phyloP scores from a whole-genome alignment of 1,140 invertebrate genomes.

The Lasioglossum baleicum region DNA sequence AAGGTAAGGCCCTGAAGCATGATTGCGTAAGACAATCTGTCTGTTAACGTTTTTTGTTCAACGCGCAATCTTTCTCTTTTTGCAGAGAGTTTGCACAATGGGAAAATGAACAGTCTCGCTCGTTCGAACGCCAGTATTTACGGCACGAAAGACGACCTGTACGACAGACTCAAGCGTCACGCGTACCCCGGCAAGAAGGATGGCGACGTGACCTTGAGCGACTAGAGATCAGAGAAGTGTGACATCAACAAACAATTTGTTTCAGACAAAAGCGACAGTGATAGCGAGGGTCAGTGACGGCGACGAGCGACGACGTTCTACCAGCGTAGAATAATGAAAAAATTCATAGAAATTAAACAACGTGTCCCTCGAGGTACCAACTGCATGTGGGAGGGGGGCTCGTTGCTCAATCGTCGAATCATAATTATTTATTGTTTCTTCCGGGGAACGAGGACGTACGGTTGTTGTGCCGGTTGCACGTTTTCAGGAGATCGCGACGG shows the following conservation, averaged over 20 bases:
- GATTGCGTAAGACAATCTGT: not conserved
- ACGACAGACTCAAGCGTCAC: slow-evolving; percentile 96
- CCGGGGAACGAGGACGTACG: not conserved
- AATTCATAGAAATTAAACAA: slow-evolving; percentile 10
- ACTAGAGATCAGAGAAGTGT: not conserved
- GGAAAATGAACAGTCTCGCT: slow-evolving; percentile 94
- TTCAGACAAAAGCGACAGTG: slow-evolving; percentile 95
- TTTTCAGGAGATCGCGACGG: slow-evolving; percentile 18
- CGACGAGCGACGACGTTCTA: slow-evolving; percentile 48
- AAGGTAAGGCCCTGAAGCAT: slow-evolving; percentile 79
- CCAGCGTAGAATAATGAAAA: slow-evolving; percentile 41
- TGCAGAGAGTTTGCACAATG: slow-evolving; percentile 89
- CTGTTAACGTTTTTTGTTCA: no score
- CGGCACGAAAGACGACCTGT: slow-evolving; percentile 96
- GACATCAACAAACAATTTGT: slow-evolving; percentile 56
- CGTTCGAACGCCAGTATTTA: slow-evolving; percentile 96
- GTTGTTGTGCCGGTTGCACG: slow-evolving; percentile 10
- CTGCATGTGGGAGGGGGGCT: not conserved
- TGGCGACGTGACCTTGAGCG: slow-evolving; percentile 71
- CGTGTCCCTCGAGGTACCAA: slow-evolving; percentile 18
- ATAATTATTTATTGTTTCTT: slow-evolving; percentile 51
- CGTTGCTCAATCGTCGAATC: slow-evolving; percentile 40
- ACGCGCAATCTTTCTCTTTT: not conserved
- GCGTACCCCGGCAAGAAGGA: slow-evolving; percentile 98
- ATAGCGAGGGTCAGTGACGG: slow-evolving; percentile 91